Evolutionary conservation across 2,113 vertebrate species (phyloP).

Genomic region (Acanthisitta chloris): DNA sequence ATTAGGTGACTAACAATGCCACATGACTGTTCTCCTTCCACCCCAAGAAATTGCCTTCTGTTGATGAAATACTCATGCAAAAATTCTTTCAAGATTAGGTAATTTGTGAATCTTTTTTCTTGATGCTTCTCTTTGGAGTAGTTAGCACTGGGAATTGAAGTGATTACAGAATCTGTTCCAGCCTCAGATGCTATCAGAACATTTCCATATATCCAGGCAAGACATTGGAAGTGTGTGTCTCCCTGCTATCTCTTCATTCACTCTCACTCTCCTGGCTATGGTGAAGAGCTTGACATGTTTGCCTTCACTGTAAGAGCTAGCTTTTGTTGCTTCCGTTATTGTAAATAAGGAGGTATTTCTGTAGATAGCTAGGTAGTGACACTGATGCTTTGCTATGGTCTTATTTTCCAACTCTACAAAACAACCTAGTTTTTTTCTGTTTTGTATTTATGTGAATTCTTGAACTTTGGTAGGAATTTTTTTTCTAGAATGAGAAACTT

Average conservation of each 20-base stretch:
- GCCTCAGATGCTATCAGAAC: not conserved
- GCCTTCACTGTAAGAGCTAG: not conserved
- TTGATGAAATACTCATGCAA: not conserved
- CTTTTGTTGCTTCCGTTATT: not conserved
- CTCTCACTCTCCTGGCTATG: not conserved
- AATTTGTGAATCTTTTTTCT: not conserved
- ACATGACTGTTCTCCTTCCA: not conserved
- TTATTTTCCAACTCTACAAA: not conserved
- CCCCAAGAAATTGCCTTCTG: not conserved
- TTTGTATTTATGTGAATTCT: not conserved
- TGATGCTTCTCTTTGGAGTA: not conserved
- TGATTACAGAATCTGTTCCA: not conserved
- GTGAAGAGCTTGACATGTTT: not conserved
- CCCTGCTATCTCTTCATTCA: not conserved
- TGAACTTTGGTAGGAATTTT: not conserved
- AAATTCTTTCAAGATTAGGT: not conserved
- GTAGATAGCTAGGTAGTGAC: not conserved
- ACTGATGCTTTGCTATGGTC: not conserved
- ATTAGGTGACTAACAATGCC: not conserved
- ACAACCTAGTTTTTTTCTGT: not conserved
- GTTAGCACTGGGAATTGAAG: not conserved
- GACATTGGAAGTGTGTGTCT: not conserved
- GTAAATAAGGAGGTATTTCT: not conserved
- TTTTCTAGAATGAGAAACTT: not conserved
- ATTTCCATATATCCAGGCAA: not conserved